Percentiles rank a stretch among this genome's conserved stretches.
These are phyloP conservation scores for Oscheius sp. DNA, from an alignment of 1,140 invertebrate genomes.

Conservation along the genomic window DNA sequence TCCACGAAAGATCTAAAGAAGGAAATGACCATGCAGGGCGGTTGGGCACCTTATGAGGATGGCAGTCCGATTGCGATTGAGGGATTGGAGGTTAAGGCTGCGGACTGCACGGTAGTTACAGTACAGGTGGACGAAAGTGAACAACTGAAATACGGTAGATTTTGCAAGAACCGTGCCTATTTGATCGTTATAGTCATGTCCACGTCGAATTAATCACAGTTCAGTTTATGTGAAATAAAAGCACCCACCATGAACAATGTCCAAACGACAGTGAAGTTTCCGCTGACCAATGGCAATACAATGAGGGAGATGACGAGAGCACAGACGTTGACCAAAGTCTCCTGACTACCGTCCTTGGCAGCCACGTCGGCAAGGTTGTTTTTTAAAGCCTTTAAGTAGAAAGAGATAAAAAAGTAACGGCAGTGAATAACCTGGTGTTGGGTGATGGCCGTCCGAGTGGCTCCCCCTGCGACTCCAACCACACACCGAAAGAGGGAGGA, in stretches of 20 bases:
- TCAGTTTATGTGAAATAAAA: no score
- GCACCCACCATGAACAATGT: constrained; percentile 66
- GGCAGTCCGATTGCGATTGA: constrained; percentile 68
- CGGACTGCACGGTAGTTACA: constrained; percentile 82
- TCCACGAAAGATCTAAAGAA: constrained; percentile 36
- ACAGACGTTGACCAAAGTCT: constrained; percentile 85
- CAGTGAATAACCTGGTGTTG: constrained; percentile 79
- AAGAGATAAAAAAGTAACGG: background rate
- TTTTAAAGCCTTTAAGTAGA: constrained; percentile 69
- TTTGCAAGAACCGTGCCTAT: background rate
- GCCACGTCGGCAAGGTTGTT: constrained; percentile 88
- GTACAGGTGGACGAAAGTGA: constrained; percentile 78
- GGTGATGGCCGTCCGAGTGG: constrained; percentile 84
- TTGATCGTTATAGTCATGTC: no score
- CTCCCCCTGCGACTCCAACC: constrained; percentile 82
- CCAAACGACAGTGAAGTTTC: constrained; percentile 68
- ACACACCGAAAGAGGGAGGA: constrained; percentile 69
- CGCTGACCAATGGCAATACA: constrained; percentile 56
- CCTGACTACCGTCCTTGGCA: constrained; percentile 93
- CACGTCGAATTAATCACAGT: no score
- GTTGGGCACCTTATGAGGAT: constrained; percentile 43
- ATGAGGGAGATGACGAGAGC: constrained; percentile 71
- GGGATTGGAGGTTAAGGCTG: constrained; percentile 71
- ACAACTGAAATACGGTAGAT: constrained; percentile 59
- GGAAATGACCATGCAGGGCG: background rate